Evolutionary conservation across 1,140 invertebrate genomes (phyloP).

Genomic region (Glossosoma conforme): DNA sequence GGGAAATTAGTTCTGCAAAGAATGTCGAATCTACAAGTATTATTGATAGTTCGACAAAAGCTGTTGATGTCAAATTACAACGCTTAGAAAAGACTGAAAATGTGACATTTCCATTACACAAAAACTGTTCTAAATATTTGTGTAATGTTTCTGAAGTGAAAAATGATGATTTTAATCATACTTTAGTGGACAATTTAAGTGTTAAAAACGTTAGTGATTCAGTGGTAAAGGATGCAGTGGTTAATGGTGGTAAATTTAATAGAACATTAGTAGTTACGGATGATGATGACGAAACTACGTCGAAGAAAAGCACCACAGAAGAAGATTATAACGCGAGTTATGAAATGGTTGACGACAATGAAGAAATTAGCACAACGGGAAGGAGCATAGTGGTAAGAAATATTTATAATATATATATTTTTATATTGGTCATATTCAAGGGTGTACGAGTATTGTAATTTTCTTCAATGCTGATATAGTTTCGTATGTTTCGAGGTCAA

Average conservation of each 20-base stretch:
- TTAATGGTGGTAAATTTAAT: neutral
- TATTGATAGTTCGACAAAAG: too few species aligned
- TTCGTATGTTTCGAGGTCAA: neutral
- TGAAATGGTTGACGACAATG: neutral
- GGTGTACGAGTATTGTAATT: too few species aligned
- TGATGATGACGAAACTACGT: neutral
- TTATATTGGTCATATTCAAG: too few species aligned
- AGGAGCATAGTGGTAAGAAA: neutral
- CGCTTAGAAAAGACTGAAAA: too few species aligned
- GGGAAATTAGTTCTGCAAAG: too few species aligned
- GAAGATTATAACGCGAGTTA: slow-evolving; percentile 1
- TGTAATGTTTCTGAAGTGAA: neutral
- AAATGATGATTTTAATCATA: neutral
- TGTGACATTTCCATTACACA: neutral
- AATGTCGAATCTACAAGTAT: too few species aligned
- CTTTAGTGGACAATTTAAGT: neutral
- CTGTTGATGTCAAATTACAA: too few species aligned
- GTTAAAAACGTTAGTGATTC: neutral
- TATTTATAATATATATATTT: neutral
- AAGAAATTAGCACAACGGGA: neutral
- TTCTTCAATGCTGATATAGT: neutral
- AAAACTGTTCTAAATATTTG: neutral
- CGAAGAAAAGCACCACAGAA: neutral
- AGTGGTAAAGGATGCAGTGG: neutral
- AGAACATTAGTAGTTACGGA: neutral